Conservation (phyloP, 2,113 vertebrate species). For the Redunca redunca region DNA sequence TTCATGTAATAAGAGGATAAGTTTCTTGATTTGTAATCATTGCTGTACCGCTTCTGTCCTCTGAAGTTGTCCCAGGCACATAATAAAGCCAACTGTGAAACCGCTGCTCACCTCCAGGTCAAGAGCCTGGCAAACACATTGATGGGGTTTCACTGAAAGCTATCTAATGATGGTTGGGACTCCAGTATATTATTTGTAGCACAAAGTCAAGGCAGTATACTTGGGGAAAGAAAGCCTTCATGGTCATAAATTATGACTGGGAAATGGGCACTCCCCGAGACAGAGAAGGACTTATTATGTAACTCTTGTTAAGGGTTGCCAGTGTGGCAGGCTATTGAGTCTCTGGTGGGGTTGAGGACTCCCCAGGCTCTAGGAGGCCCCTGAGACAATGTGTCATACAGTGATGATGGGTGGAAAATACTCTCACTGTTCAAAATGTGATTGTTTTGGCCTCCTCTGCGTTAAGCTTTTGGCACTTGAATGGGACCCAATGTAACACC, state of each 20-base stretch:
- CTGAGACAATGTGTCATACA: not conserved
- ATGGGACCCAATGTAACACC: not conserved
- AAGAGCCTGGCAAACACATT: not conserved
- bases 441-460: slow-evolving; percentile 38
- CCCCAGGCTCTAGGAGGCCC: slow-evolving; percentile 6
- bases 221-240: not conserved
- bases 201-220: not conserved
- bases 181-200: not conserved
- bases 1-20: not conserved
- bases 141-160: not conserved
- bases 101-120: not conserved
- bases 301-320: not conserved
- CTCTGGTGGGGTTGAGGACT: not conserved
- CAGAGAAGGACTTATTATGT: not conserved
- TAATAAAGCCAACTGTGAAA: not conserved
- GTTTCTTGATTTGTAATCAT: not conserved
- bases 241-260: not conserved
- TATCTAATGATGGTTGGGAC: not conserved
- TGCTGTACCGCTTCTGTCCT: not conserved
- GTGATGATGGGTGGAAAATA: slow-evolving; percentile 27
- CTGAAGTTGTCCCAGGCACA: not conserved
- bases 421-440: not conserved
- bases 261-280: not conserved
- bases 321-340: not conserved
- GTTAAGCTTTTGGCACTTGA: slow-evolving; percentile 45